Percentiles rank a stretch among this genome's conserved stretches.
Evolutionary conservation across 2,888 invertebrate genomes (phyloP).

Genomic region (Schizotus pectinicornis): DNA sequence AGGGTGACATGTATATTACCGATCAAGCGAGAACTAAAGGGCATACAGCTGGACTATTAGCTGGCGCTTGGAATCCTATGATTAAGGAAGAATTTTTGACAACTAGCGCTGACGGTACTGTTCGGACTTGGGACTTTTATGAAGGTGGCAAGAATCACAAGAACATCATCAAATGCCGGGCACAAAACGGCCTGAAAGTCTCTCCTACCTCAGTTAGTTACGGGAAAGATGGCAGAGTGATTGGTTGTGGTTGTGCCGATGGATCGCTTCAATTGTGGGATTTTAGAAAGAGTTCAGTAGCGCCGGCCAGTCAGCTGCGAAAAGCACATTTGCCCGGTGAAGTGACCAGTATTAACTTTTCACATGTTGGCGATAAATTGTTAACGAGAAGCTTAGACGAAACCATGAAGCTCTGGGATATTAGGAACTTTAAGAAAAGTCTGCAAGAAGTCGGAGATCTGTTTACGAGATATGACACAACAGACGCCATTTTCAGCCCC

Average conservation of each 20-base stretch:
- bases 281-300: conserved; percentile 87
- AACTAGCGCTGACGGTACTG: conserved; percentile 91
- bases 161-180: conserved; percentile 84
- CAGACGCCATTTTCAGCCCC: conserved; percentile 88
- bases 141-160: conserved; percentile 77
- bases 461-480: conserved; percentile 84
- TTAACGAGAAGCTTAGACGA: conserved; percentile 90
- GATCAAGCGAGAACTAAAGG: conserved; percentile 93
- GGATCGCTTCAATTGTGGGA: conserved; percentile 99
- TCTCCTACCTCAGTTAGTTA: conserved; percentile 64
- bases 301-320: conserved; percentile 78
- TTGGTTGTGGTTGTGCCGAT: conserved; percentile 92
- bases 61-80: conserved; percentile 94
- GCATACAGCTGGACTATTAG: conserved; percentile 89
- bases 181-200: conserved; percentile 84
- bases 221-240: conserved; percentile 74
- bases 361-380: conserved; percentile 81
- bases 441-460: conserved; percentile 72
- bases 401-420: conserved; percentile 94
- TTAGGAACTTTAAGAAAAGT: conserved; percentile 81
- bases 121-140: conserved; percentile 88
- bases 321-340: conserved; percentile 84
- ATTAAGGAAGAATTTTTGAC: conserved; percentile 93
- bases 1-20: conserved; percentile 82
- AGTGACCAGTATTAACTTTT: conserved; percentile 84